Evolutionary conservation across 2,113 vertebrate species (phyloP), one percentile per base, ranked within the genome.

Genomic region (Neotragus moschatus): DNA sequence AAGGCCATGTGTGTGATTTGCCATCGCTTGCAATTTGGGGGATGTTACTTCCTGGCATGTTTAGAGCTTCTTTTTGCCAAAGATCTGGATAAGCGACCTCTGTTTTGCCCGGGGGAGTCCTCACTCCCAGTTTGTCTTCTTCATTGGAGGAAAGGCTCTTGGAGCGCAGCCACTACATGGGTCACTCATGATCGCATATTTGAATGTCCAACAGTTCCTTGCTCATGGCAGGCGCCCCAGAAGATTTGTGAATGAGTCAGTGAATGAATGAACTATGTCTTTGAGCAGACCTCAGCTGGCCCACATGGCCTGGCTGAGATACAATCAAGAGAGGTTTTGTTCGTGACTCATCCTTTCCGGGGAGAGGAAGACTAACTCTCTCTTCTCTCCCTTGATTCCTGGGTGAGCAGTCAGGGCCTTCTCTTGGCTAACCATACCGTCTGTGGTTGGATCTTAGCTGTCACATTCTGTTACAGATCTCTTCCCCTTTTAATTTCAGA

Each of bases 131-230:
- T 49, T 23, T 45, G n/a, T 66, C 39, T 95, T 84, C 73, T 47
- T 23, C 5, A 5, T 9, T n/a, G 11, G 25, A 45, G 55, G 19
- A n/a, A 75, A 79, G 56, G 23, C 30, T 60, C 25, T 56, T 70
- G 14, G 17, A 23, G 56, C 28, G 19, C 19, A 85, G 56, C 36
- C 6, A 0, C 7, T 7, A 5, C 8, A 9, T 13, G 0, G 0
- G 5, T 53, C 79, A 60, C 9, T 60, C 45, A n/a, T 11, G 17
- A 2, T 28, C 17, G 25, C 75, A 7, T 66, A 61, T 30, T 19
- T 8, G 58, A 86, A 87, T 9, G 1, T 36, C 5, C 47, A 36
- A 4, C 11, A 51, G 56, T 53, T 13, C 33, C 6, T 75, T 61
- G 3, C 7, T 1, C 23, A 5, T 6, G 28, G 82, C n/a, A 6